Percentiles rank a stretch among this genome's conserved stretches.
phyloP scores from a whole-genome alignment of 2,888 invertebrate genomes.

The Ctenicera cuprea region DNA sequence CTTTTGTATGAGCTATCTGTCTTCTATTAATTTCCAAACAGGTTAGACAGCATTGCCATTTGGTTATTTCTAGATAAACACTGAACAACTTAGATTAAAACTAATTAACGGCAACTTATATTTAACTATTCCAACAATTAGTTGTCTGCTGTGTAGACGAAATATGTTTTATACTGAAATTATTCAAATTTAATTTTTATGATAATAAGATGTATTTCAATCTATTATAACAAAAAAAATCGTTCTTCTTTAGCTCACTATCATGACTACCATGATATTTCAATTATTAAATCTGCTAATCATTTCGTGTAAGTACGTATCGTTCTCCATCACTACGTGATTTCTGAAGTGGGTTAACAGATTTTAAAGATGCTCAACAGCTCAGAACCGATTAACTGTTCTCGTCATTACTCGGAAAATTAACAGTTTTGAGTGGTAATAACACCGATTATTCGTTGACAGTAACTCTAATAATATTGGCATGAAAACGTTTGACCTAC shows the following conservation, averaged over 20 bases:
- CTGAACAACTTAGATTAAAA: neutral
- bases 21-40: conserved; percentile 42
- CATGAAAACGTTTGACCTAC: neutral
- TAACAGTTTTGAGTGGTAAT: conserved; percentile 32
- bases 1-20: neutral
- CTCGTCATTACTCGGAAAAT: conserved; percentile 30
- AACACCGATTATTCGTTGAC: conserved; percentile 3
- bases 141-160: neutral
- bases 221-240: too few relatives aligned
- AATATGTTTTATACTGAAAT: neutral
- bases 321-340: neutral
- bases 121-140: conserved; percentile 12
- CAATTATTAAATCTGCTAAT: conserved; percentile 13
- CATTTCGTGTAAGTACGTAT: neutral
- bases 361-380: conserved; percentile 19
- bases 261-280: neutral
- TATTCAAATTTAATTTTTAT: neutral
- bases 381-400: conserved; percentile 37
- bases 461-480: conserved; percentile 3
- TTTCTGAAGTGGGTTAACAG: conserved; percentile 16
- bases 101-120: conserved; percentile 23
- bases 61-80: conserved; percentile 30
- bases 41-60: conserved; percentile 25
- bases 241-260: too few relatives aligned
- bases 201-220: too few relatives aligned